Evolutionary conservation across 2,113 vertebrate species (phyloP).

Genomic region (Semicossyphus pulcher): DNA sequence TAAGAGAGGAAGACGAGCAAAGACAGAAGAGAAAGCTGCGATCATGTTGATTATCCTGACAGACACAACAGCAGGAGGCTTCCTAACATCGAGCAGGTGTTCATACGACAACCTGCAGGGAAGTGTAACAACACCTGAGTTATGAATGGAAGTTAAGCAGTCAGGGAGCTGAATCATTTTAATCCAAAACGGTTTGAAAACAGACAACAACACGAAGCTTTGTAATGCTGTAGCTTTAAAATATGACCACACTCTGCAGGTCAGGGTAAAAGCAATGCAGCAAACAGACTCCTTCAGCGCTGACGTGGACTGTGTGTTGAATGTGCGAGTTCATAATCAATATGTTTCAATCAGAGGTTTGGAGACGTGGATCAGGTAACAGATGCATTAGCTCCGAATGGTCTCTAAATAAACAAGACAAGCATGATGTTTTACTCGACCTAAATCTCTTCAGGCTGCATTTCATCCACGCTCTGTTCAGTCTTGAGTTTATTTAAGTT

Average conservation of each 20-base stretch:
- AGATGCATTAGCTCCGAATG: background rate
- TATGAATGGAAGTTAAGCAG: no score
- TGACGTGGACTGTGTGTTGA: background rate
- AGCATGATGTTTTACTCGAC: background rate
- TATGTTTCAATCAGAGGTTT: slow-evolving; percentile 27
- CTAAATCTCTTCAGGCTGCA: no score
- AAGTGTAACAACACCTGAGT: no score
- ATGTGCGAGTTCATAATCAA: background rate
- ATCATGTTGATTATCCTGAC: background rate
- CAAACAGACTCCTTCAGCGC: no score
- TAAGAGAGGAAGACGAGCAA: background rate
- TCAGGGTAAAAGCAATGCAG: no score
- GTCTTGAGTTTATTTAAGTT: background rate
- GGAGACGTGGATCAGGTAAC: slow-evolving; percentile 18
- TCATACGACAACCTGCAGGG: background rate
- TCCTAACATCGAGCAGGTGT: background rate
- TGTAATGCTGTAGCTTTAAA: background rate
- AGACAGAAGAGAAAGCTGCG: background rate
- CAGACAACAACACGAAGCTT: background rate
- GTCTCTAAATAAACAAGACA: slow-evolving; percentile 2
- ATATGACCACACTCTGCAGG: no score
- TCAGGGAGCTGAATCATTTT: no score
- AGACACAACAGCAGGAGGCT: background rate
- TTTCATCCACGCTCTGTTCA: no score
- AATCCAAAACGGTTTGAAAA: no score